Evolutionary conservation across 2,113 vertebrate species (phyloP).

Genomic region (Pseudorectes ferrugineus): DNA sequence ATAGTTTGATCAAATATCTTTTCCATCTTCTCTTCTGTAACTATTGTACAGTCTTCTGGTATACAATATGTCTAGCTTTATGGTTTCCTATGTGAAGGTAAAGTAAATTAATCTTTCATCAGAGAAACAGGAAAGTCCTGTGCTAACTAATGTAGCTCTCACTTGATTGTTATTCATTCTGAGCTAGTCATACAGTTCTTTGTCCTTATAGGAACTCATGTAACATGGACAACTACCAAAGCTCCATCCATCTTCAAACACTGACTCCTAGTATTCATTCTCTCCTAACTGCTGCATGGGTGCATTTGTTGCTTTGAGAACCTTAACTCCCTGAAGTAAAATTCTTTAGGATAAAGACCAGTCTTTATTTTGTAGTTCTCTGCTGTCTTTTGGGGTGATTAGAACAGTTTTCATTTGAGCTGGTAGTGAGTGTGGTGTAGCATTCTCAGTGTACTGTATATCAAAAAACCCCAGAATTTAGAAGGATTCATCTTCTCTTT

Average conservation of each 20-base stretch:
- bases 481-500: not conserved
- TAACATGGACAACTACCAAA: not conserved
- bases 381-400: not conserved
- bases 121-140: not conserved
- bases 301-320: not conserved
- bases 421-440: not conserved
- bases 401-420: not conserved
- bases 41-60: not conserved
- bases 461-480: not conserved
- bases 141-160: not conserved
- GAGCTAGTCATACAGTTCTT: not conserved
- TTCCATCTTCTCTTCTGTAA: not conserved
- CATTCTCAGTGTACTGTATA: not conserved
- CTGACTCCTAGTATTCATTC: not conserved
- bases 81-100: not conserved
- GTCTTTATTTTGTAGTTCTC: not conserved
- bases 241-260: not conserved
- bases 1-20: not conserved
- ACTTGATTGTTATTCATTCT: not conserved
- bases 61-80: not conserved
- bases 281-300: not conserved
- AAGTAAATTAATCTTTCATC: not conserved
- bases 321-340: not conserved
- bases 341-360: not conserved
- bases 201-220: accelerated